These are phyloP conservation scores for Drosophila paranaensis DNA, from an alignment of 2,888 invertebrate genomes.

Conservation along the genomic window DNA sequence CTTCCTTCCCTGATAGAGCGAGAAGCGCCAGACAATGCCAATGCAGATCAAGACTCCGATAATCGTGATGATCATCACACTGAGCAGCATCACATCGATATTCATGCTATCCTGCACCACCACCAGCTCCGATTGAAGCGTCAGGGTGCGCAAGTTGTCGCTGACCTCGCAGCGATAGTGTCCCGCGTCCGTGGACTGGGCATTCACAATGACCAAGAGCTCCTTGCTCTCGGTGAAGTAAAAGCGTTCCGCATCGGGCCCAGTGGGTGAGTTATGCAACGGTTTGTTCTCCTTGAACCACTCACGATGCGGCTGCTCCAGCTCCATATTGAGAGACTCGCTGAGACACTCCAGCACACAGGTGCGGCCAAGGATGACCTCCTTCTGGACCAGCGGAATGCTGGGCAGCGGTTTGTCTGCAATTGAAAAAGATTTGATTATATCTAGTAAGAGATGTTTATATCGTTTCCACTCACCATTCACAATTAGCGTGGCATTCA, in stretches of 20 bases:
- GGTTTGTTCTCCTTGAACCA: conserved; percentile 94
- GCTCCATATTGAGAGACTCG: conserved; percentile 88
- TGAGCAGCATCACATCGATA: conserved; percentile 86
- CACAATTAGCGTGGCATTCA: conserved; percentile 94
- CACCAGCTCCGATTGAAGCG: conserved; percentile 74
- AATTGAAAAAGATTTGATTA: not conserved
- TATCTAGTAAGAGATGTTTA: no score
- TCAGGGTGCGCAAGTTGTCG: conserved; percentile 86
- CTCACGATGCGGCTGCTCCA: conserved; percentile 83
- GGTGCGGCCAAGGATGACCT: conserved; percentile 92
- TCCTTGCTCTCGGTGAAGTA: conserved; percentile 95
- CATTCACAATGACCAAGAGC: conserved; percentile 93
- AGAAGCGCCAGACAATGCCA: conserved; percentile 86
- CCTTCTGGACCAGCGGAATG: conserved; percentile 89
- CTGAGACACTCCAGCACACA: conserved; percentile 92
- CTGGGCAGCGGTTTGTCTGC: conserved; percentile 94
- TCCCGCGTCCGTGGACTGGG: conserved; percentile 91
- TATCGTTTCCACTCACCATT: conserved; percentile 71
- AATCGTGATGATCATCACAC: conserved; percentile 94
- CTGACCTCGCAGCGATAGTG: conserved; percentile 95
- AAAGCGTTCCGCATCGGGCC: conserved; percentile 88
- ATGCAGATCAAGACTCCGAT: conserved; percentile 97
- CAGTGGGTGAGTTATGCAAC: conserved; percentile 85
- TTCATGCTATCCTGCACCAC: conserved; percentile 77
- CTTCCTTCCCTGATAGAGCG: conserved; percentile 75